Evolutionary conservation across 2,113 vertebrate species (phyloP).

Genomic region (Balaeniceps rex): DNA sequence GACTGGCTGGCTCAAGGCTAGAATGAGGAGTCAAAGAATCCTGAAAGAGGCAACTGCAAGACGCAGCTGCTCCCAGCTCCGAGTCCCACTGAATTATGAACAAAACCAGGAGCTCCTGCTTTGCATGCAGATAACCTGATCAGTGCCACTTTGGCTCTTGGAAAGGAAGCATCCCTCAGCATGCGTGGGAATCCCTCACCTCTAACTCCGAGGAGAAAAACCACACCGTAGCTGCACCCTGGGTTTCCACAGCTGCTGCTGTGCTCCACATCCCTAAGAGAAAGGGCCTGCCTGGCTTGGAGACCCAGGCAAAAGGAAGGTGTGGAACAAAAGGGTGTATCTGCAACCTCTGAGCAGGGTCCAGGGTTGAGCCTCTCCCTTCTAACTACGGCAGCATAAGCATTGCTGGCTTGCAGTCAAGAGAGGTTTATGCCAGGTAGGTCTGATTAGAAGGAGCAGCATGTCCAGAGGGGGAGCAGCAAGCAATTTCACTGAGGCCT

Average conservation of each 20-base stretch:
- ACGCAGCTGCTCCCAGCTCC: slow-evolving; percentile 11
- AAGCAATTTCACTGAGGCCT: slow-evolving; percentile 43
- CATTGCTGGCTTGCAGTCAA: slow-evolving; percentile 17
- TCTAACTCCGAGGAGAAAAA: neutral
- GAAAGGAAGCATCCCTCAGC: neutral
- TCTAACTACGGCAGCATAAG: neutral
- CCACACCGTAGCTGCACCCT: neutral
- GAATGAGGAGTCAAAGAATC: slow-evolving; percentile 29
- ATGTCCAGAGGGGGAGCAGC: slow-evolving; percentile 62
- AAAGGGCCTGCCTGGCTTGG: neutral
- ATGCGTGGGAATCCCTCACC: neutral
- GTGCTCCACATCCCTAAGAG: neutral
- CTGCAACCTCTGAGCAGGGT: neutral
- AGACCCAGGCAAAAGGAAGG: neutral
- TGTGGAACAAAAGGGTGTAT: neutral
- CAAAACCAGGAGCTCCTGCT: slow-evolving; percentile 48
- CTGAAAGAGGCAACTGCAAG: slow-evolving; percentile 27
- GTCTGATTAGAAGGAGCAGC: slow-evolving; percentile 55
- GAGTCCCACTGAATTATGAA: slow-evolving; percentile 6
- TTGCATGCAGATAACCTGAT: slow-evolving; percentile 51
- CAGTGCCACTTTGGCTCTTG: neutral
- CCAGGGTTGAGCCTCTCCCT: slow-evolving; percentile 31
- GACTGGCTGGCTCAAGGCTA: slow-evolving; percentile 62
- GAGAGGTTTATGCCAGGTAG: slow-evolving; percentile 38
- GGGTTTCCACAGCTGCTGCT: neutral